phyloP scores from a whole-genome alignment of 2,888 invertebrate species.

The Microplitis manilae region DNA sequence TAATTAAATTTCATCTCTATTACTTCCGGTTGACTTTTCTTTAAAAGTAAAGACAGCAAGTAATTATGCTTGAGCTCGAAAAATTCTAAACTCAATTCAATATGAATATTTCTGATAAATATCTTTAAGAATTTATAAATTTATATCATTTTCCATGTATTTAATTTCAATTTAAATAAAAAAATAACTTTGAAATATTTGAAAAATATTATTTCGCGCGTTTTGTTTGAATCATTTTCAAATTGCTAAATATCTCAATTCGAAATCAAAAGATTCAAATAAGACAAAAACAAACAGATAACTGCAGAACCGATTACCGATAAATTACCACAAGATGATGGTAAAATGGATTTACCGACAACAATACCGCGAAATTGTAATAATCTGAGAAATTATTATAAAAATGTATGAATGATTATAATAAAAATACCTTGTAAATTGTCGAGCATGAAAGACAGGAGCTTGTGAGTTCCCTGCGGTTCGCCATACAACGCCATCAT shows the following conservation, averaged over 20 bases:
- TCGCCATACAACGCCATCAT: conserved; percentile 93
- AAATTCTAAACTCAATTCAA: no score
- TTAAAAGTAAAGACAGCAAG: no score
- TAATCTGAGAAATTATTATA: not conserved
- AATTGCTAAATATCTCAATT: not conserved
- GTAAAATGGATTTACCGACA: not conserved
- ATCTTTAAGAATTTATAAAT: no score
- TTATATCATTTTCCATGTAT: no score
- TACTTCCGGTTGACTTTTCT: no score
- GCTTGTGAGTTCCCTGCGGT: conserved; percentile 93
- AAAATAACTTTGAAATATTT: no score
- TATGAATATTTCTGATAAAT: no score
- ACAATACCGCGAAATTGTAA: not conserved
- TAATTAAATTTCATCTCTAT: no score
- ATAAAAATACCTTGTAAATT: conserved; percentile 87
- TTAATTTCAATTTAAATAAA: no score
- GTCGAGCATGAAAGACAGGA: conserved; percentile 95
- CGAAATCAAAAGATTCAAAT: not conserved
- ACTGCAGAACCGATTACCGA: not conserved
- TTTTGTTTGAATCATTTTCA: no score
- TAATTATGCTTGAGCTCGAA: no score
- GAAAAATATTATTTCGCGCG: no score
- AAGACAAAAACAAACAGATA: not conserved
- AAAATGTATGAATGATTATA: not conserved
- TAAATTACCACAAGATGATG: not conserved